A percentile compares a stretch with the other conserved stretches of the same genome.
phyloP scores from a whole-genome alignment of 2,888 invertebrate genomes.

The Taenaris catops region DNA sequence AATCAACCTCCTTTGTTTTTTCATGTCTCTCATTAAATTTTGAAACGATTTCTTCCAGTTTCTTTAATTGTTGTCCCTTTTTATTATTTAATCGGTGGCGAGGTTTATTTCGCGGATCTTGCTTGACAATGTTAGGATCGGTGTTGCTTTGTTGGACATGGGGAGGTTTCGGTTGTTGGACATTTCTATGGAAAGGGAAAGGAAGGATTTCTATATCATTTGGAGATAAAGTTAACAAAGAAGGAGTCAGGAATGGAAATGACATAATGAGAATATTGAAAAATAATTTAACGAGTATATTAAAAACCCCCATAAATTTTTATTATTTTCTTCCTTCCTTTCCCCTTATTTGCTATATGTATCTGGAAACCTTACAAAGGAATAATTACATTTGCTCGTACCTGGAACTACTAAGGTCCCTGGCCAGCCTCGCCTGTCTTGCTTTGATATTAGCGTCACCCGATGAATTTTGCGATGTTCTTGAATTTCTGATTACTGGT shows the following conservation, averaged over 20 bases:
- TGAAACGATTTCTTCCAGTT: slow-evolving; percentile 55
- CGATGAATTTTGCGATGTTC: slow-evolving; percentile 47
- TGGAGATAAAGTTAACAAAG: slow-evolving; percentile 46
- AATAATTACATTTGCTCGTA: slow-evolving; percentile 27
- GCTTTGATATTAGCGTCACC: slow-evolving; percentile 66
- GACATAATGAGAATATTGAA: too few species aligned
- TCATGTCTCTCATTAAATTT: slow-evolving; percentile 51
- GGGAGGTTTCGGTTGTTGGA: slow-evolving; percentile 42
- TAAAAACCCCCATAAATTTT: too few species aligned
- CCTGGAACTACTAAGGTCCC: slow-evolving; percentile 67
- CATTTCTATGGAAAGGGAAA: slow-evolving; percentile 66
- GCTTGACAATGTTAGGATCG: slow-evolving; percentile 44
- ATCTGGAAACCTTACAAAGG: neutral
- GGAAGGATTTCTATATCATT: slow-evolving; percentile 48
- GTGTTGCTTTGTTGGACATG: slow-evolving; percentile 46
- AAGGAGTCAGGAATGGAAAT: slow-evolving; percentile 68
- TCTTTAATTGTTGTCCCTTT: slow-evolving; percentile 59
- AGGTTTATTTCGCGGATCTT: slow-evolving; percentile 33
- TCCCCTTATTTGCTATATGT: slow-evolving; percentile 69
- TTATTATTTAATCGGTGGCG: slow-evolving; percentile 42
- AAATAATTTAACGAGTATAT: too few species aligned
- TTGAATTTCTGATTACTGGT: slow-evolving; percentile 60
- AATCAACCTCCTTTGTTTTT: slow-evolving; percentile 30
- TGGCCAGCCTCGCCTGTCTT: slow-evolving; percentile 67
- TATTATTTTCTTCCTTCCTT: slow-evolving; percentile 53